phyloP scores from a whole-genome alignment of 1,140 invertebrate species.

The Oedothorax gibbosus region DNA sequence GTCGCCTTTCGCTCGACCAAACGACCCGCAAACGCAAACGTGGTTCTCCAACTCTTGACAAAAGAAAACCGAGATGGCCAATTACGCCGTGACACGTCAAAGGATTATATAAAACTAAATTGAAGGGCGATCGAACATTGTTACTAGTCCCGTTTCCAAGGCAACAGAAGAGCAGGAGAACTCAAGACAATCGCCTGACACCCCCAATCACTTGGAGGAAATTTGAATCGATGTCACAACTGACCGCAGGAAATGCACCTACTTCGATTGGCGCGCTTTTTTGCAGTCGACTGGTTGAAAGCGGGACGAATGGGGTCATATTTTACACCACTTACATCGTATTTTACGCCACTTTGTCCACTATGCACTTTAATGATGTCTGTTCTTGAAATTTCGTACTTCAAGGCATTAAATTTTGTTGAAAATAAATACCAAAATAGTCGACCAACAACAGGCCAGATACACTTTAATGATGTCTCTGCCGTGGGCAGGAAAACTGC shows the following conservation, averaged over 20 bases:
- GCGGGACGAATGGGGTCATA: not conserved
- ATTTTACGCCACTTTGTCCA: not conserved
- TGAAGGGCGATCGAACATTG: constrained; percentile 37
- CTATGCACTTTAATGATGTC: no score
- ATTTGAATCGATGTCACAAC: constrained; percentile 31
- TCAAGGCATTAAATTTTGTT: not conserved
- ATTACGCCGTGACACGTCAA: constrained; percentile 24
- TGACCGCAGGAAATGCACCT: not conserved
- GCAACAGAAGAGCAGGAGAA: constrained; percentile 17
- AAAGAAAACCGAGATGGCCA: constrained; percentile 17
- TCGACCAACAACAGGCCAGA: not conserved
- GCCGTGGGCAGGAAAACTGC: no score
- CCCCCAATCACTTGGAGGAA: constrained; percentile 19
- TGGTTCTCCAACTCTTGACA: no score
- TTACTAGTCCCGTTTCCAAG: constrained; percentile 28
- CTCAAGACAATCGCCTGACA: constrained; percentile 21
- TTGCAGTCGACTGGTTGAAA: not conserved
- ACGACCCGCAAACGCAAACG: no score
- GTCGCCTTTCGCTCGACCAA: no score
- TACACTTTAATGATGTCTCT: not conserved
- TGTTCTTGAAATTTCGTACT: not conserved
- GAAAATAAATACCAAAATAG: no score
- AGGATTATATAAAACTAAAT: constrained; percentile 36
- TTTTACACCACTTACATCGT: not conserved
- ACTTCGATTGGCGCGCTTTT: not conserved